Base-by-base conservation (phyloP, 2,888 invertebrate genomes). In the Carcina quercana region DNA sequence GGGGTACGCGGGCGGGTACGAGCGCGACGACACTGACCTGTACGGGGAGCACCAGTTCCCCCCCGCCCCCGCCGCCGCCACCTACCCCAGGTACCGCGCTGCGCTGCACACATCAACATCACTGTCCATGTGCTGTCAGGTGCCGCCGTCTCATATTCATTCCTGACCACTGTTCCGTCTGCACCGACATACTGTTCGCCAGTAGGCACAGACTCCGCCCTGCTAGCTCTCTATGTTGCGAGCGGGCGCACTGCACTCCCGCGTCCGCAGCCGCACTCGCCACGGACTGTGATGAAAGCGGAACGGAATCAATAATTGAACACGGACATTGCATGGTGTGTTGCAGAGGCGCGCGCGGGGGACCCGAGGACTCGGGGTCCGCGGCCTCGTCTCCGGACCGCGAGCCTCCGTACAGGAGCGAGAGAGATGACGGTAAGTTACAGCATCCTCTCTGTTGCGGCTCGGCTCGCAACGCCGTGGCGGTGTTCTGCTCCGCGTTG, bases 301-400 rank as follows among this genome's bases (percentile, higher is more conserved):
- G n/a, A n/a, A n/a, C 19, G 2, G 22, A 8, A 10, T 8, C 10
- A 4, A 11, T 5, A 8, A 22, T 22, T 22, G 10, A 24, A 11
- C 6, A 24, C 3, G 6, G 24, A 24, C 11, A 12, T n/a, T 7
- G 8, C 30, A 20, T 31, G 11, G 6, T 17, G 13, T n/a, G n/a
- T 42, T 41, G 7, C 53, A 71, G 68, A 42, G 66, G 48, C 38
- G 42, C 59, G 40, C 55, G 75, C 4, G 45, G 59, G 2, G 13
- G 61, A 37, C 68, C 75, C 14, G 79, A 74, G 17, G 84, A 83
- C 55, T 82, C 82, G 0, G 79, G 68, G 3, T 80, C 82, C 2
- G 79, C 75, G 5, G 82, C 78, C 0, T 82, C 83, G 1, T 83
- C 84, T 1, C 84, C 84, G 0, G 82, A 82, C 15, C 48, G 82